Conservation (phyloP, 2,888 invertebrate species). For the Tuta absoluta region DNA sequence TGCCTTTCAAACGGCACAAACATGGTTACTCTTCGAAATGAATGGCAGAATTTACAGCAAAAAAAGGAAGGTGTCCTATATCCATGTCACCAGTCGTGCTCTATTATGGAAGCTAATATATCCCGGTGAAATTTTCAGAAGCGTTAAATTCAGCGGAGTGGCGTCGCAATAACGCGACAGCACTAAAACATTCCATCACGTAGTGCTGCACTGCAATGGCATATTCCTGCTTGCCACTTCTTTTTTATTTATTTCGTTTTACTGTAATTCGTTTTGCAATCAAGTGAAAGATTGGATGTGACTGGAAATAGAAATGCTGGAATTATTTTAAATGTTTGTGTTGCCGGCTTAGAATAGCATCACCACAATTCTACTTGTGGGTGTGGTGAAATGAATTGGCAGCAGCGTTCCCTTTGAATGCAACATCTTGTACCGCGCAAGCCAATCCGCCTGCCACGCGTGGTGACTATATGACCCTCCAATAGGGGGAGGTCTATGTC, state of each 20-base stretch:
- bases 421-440: no score
- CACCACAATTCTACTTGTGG: no score
- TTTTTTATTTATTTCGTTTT: constrained; percentile 27
- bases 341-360: no score
- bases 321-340: neutral
- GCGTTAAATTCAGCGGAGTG: constrained; percentile 38
- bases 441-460: no score
- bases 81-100: constrained; percentile 16
- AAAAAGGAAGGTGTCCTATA: constrained; percentile 4
- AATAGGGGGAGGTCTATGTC: no score
- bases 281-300: neutral
- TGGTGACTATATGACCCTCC: no score
- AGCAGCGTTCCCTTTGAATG: no score
- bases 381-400: no score
- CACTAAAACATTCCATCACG: constrained; percentile 64
- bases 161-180: constrained; percentile 50
- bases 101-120: constrained; percentile 27
- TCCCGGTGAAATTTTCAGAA: constrained; percentile 29
- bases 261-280: neutral
- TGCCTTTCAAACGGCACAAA: neutral
- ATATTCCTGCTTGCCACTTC: neutral
- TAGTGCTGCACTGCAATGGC: constrained; percentile 14
- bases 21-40: neutral
- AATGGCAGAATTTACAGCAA: neutral
- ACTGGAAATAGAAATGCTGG: neutral